Evolutionary conservation across 2,797 vertebrate species (phyloP).

Genomic region (Myotis daubentonii): DNA sequence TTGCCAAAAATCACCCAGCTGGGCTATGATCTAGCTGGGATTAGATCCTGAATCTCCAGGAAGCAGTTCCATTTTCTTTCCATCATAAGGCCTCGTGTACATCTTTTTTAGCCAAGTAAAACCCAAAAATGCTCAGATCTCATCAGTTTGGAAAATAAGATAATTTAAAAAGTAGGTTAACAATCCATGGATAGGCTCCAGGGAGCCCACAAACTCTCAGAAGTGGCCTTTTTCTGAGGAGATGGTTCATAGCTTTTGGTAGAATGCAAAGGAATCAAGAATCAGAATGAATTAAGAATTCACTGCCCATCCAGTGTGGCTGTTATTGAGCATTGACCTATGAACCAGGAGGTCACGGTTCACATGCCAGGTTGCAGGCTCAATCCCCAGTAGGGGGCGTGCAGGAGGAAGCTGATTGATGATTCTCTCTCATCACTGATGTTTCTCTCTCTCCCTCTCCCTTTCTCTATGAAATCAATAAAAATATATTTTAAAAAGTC

Average conservation of each 20-base stretch:
- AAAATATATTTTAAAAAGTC: too few species aligned
- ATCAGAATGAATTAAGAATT: constrained; percentile 39
- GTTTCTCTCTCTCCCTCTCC: neutral
- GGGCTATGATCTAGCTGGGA: neutral
- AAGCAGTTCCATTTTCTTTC: neutral
- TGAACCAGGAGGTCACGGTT: too few species aligned
- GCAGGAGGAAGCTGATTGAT: too few species aligned
- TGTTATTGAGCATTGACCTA: too few species aligned
- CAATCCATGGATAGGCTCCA: neutral
- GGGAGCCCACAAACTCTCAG: neutral
- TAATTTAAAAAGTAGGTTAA: constrained; percentile 28
- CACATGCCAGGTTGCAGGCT: too few species aligned
- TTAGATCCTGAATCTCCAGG: constrained; percentile 2
- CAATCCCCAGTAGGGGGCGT: too few species aligned
- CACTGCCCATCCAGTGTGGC: neutral
- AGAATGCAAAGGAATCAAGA: constrained; percentile 10
- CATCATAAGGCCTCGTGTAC: neutral
- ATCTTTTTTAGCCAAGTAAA: constrained; percentile 40
- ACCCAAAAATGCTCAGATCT: constrained; percentile 16
- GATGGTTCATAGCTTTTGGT: neutral
- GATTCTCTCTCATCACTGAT: too few species aligned
- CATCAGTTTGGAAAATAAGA: constrained; percentile 28
- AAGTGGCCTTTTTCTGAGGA: constrained; percentile 28
- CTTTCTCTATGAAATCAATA: neutral
- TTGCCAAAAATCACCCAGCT: neutral